Evolutionary conservation across 2,113 vertebrate species (phyloP).

Genomic region (Sylvilagus bachmani): DNA sequence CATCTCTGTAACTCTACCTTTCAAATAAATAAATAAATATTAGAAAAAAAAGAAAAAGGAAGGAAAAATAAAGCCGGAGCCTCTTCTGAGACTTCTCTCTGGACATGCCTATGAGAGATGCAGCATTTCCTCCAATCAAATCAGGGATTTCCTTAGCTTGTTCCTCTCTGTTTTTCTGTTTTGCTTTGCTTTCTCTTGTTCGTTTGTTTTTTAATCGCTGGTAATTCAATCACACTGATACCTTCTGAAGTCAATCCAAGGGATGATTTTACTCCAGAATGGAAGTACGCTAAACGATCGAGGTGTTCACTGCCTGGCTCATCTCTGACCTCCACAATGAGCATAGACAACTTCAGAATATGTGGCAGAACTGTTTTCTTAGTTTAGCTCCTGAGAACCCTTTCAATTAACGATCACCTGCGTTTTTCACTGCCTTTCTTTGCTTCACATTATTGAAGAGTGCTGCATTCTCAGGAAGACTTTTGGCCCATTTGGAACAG

Average conservation of each 20-base stretch:
- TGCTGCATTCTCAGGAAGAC: neutral
- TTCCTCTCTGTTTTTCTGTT: neutral
- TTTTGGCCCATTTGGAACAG: neutral
- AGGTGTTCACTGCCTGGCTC: rapidly evolving
- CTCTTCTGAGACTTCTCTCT: neutral
- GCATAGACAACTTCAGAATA: neutral
- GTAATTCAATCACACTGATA: neutral
- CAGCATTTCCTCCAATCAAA: neutral
- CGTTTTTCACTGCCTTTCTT: neutral
- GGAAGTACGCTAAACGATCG: rapidly evolving
- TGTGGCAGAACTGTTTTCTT: neutral
- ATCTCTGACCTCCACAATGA: neutral
- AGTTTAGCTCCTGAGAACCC: neutral
- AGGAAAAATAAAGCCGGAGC: neutral
- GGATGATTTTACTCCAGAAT: neutral
- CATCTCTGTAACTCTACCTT: no score
- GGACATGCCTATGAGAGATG: neutral
- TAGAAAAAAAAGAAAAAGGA: neutral
- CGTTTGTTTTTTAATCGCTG: no score
- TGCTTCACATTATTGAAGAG: neutral
- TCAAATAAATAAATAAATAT: no score
- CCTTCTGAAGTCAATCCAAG: neutral
- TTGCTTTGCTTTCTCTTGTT: no score
- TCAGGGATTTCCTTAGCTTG: neutral
- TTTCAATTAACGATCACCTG: neutral